These are phyloP conservation scores for Hirtodrosophila cameraria DNA, from an alignment of 2,888 invertebrate genomes.

Conservation along the genomic window DNA sequence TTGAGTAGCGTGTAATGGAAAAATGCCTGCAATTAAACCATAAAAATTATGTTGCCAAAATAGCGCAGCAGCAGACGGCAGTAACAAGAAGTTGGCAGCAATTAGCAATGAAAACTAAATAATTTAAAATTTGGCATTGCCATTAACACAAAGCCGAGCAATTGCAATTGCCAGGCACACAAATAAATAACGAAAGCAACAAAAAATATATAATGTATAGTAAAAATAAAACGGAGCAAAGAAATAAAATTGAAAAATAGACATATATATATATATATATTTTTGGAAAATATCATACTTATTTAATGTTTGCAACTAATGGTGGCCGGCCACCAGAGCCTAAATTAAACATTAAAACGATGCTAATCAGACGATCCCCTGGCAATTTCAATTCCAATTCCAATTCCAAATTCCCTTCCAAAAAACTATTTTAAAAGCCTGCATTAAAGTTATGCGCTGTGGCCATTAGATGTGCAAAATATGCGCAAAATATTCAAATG, in stretches of 20 bases:
- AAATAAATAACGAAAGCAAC: conserved; percentile 31
- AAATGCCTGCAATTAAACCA: conserved; percentile 68
- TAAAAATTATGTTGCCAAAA: conserved; percentile 70
- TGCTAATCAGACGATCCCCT: conserved; percentile 72
- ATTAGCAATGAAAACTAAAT: conserved; percentile 65
- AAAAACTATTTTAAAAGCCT: conserved; percentile 58
- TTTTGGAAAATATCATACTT: conserved; percentile 24
- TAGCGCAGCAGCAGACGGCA: conserved; percentile 35
- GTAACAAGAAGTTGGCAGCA: conserved; percentile 75
- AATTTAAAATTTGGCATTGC: conserved; percentile 69
- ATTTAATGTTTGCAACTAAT: conserved; percentile 49
- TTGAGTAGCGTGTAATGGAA: conserved; percentile 27
- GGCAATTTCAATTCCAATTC: conserved; percentile 60
- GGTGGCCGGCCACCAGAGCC: conserved; percentile 62
- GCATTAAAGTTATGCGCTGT: conserved; percentile 56
- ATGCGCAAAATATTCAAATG: conserved; percentile 75
- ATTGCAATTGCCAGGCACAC: conserved; percentile 38
- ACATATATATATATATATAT: conserved; percentile 7
- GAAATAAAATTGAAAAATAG: conserved; percentile 14
- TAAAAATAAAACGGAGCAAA: not conserved
- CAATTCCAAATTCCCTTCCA: too few species aligned
- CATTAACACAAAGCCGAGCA: conserved; percentile 61
- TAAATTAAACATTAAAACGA: conserved; percentile 76
- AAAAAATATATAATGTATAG: conserved; percentile 13
- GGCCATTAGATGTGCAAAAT: conserved; percentile 55